Conservation (phyloP, 2,797 vertebrate species). For the Allobates femoralis region DNA sequence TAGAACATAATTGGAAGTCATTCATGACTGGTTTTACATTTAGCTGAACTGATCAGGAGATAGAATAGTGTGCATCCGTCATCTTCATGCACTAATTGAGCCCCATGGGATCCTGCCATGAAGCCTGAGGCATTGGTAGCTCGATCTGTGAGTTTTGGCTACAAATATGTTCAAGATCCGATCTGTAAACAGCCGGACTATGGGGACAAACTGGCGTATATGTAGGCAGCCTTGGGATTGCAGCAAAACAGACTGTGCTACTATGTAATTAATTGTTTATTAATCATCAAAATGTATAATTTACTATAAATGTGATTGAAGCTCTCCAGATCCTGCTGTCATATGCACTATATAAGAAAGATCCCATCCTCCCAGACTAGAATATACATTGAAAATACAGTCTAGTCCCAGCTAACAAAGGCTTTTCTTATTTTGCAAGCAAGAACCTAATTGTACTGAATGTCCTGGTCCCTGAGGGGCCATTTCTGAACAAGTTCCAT, state of each 20-base stretch:
- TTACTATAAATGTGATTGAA: not conserved
- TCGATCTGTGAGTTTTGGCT: not conserved
- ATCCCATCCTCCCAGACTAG: not conserved
- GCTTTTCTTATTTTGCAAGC: conserved; percentile 4
- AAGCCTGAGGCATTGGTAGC: not conserved
- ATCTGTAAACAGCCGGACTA: not conserved
- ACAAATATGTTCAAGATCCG: not conserved
- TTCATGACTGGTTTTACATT: not conserved
- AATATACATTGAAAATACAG: not conserved
- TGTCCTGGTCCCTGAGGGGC: conserved; percentile 17
- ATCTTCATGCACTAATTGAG: conserved; percentile 12
- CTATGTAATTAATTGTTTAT: not conserved
- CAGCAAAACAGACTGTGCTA: not conserved
- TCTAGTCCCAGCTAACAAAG: conserved; percentile 21
- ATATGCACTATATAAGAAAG: not conserved
- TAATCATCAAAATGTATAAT: not conserved
- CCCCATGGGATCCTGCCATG: conserved; percentile 11
- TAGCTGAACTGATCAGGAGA: not conserved
- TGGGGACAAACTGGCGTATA: not conserved
- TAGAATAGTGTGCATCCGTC: not conserved
- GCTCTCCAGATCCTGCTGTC: not conserved
- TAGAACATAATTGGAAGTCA: not conserved
- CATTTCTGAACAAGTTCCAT: conserved; percentile 49
- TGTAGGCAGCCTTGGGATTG: not conserved
- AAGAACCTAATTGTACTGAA: conserved; percentile 34